These are phyloP conservation scores for Protophormia terraenovae DNA, from an alignment of 2,888 invertebrate genomes.

Conservation along the genomic window DNA sequence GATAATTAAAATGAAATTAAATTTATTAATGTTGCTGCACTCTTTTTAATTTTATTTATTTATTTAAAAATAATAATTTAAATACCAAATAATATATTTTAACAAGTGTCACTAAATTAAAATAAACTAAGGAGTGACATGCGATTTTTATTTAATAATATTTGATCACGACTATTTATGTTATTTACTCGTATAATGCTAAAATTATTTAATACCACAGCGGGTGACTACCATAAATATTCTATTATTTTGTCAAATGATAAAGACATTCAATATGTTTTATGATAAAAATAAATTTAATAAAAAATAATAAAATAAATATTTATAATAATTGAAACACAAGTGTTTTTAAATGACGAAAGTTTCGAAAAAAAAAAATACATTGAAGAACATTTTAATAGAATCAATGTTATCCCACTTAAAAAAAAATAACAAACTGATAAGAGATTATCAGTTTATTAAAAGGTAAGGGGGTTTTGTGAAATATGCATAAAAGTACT, in stretches of 20 bases:
- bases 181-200: neutral
- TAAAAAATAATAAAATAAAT: neutral
- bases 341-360: slow-evolving; percentile 16
- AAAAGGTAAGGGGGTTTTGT: too few relatives aligned
- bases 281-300: slow-evolving; percentile 10
- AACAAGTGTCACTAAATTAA: too few relatives aligned
- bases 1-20: too few relatives aligned
- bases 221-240: neutral
- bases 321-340: neutral
- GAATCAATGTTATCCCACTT: slow-evolving; percentile 2
- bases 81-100: too few relatives aligned
- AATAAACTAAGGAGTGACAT: too few relatives aligned
- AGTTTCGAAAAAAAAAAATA: neutral
- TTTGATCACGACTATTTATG: too few relatives aligned
- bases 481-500: neutral
- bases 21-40: too few relatives aligned
- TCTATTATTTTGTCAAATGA: neutral
- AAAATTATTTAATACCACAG: neutral
- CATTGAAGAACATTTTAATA: neutral
- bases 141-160: too few relatives aligned
- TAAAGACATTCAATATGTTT: neutral
- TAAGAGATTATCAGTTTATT: neutral
- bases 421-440: neutral
- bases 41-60: too few relatives aligned
- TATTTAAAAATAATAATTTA: too few relatives aligned